A percentile compares a stretch with the other conserved stretches of the same genome.
Evolutionary conservation across 1,140 invertebrate species (phyloP).

Genomic region (Holotrichia oblita): DNA sequence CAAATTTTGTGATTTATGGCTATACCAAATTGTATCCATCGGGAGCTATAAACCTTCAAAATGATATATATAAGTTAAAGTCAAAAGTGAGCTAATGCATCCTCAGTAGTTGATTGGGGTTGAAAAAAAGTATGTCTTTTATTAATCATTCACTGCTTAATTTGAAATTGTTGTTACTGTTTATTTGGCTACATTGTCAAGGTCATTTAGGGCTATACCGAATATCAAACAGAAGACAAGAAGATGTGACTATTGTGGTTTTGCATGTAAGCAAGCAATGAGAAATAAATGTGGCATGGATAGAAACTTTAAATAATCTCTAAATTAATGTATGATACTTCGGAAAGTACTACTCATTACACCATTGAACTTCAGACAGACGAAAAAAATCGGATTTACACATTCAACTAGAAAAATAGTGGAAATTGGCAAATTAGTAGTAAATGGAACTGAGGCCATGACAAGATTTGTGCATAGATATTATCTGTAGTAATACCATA

Average conservation of each 20-base stretch:
- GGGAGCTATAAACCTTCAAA: too few relatives aligned
- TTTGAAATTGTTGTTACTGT: constrained; percentile 68
- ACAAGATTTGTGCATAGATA: constrained; percentile 40
- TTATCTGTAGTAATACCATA: too few relatives aligned
- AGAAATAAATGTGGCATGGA: constrained; percentile 26
- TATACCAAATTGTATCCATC: too few relatives aligned
- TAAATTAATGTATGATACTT: constrained; percentile 42
- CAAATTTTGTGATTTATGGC: too few relatives aligned
- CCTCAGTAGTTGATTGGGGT: too few relatives aligned
- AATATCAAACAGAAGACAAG: constrained; percentile 39
- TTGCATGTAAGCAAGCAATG: constrained; percentile 36
- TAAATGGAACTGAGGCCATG: constrained; percentile 43
- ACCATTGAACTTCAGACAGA: constrained; percentile 45
- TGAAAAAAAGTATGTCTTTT: too few relatives aligned
- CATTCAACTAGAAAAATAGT: constrained; percentile 38
- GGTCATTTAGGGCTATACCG: constrained; percentile 69
- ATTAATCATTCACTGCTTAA: too few relatives aligned
- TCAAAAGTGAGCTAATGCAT: too few relatives aligned
- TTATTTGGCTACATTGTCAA: constrained; percentile 77
- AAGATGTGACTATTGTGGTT: constrained; percentile 30
- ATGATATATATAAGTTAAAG: too few relatives aligned
- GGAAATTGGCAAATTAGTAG: constrained; percentile 42
- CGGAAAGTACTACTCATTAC: constrained; percentile 45
- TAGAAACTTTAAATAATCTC: constrained; percentile 40
- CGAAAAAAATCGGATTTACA: constrained; percentile 42